Evolutionary conservation across 2,888 invertebrate species (phyloP).

Genomic region (Andrena fulva): DNA sequence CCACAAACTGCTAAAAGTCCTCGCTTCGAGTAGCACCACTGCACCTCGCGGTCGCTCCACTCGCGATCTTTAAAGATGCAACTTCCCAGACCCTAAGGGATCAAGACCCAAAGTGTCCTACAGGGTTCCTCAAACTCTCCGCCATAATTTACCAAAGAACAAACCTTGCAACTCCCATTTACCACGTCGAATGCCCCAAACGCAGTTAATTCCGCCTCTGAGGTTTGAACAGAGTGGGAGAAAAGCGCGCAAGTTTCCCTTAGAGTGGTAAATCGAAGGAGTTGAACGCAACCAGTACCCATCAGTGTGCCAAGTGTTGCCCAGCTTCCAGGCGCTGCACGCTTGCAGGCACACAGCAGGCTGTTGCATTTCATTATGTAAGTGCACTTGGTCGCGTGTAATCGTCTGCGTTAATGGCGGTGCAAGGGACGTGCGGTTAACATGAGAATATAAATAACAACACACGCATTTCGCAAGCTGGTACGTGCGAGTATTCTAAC

Average conservation of each 20-base stretch:
- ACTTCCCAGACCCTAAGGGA: too few species aligned
- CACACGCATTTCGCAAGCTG: conserved; percentile 36
- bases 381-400: conserved; percentile 51
- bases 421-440: conserved; percentile 37
- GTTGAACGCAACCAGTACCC: not conserved
- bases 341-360: conserved; percentile 22
- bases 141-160: not conserved
- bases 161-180: not conserved
- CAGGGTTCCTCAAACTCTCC: not conserved
- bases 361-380: conserved; percentile 50
- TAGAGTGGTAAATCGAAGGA: not conserved
- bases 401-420: conserved; percentile 42
- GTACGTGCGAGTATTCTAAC: conserved; percentile 40
- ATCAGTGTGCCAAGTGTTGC: not conserved
- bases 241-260: not conserved
- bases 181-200: not conserved
- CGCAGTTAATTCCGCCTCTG: not conserved
- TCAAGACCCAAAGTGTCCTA: too few species aligned
- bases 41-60: too few species aligned
- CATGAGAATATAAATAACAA: conserved; percentile 58
- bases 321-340: conserved; percentile 4
- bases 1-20: too few species aligned
- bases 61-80: too few species aligned
- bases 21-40: too few species aligned
- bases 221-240: not conserved